These are phyloP conservation scores for Crocidura indochinensis DNA, from an alignment of 2,797 vertebrate species.

Conservation along the genomic window DNA sequence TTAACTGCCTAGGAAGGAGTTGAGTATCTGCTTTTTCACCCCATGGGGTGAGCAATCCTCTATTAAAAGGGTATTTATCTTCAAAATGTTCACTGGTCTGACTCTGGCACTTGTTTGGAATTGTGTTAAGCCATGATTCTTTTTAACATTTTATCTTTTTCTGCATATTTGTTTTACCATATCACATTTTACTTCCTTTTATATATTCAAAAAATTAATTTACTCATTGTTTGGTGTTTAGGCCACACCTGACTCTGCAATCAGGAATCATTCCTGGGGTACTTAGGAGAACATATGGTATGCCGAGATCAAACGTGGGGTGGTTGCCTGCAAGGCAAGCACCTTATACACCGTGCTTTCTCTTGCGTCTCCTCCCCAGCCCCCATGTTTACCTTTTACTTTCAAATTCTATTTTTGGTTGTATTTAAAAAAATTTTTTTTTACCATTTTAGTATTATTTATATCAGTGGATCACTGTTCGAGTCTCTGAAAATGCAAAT, in stretches of 20 bases:
- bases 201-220: slow-evolving; percentile 13
- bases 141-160: slow-evolving; percentile 47
- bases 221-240: no score
- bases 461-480: neutral
- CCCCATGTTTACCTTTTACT: neutral
- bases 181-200: neutral
- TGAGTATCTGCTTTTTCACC: neutral
- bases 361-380: no score
- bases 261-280: no score
- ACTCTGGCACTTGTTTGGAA: neutral
- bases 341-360: no score
- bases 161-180: neutral
- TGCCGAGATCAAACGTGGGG: no score
- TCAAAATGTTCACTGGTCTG: neutral
- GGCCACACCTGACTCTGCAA: no score
- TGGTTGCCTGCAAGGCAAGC: no score
- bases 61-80: neutral
- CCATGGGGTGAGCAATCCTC: neutral
- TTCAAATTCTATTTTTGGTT: slow-evolving; percentile 6
- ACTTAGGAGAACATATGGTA: no score
- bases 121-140: slow-evolving; percentile 36
- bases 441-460: neutral
- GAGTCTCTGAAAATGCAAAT: slow-evolving; percentile 28
- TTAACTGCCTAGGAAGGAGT: neutral
- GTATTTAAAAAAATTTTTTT: slow-evolving; percentile 15